Evolutionary conservation across 2,113 vertebrate genomes (phyloP), one percentile per base, ranked within the genome.

Genomic region (Toxostoma redivivum): DNA sequence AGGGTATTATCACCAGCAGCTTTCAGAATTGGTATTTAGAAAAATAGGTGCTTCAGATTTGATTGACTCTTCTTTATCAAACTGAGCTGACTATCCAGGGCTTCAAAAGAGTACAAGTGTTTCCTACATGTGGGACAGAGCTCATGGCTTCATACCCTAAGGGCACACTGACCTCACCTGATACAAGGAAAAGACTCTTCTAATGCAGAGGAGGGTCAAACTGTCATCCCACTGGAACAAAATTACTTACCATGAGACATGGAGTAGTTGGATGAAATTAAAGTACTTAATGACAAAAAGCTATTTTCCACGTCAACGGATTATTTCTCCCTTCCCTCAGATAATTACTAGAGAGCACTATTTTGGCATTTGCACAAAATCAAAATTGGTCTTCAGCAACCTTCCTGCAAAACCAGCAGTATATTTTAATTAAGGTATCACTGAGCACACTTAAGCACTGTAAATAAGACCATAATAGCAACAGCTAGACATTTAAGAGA

Each of bases 141-240:
- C 16, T 67, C 1, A 0, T 37, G 27, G 25, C 21, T 51, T 74
- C 48, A 69, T 17, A 50, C 9, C 7, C 0, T 23, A 51, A 60
- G 12, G 12, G 51, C 35, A 88, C 11, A 12, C 31, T 33, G 20
- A 92, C 54, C 45, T 70, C 72, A 62, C 30, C 22, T 37, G 21
- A 30, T 31, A 70, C 6, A 58, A 30, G 20, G 27, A 72, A 51
- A 60, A 87, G 44, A 50, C 47, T 35, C 37, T 42, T 30, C 27
- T 60, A 61, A 51, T 11, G 7, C 20, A 85, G n/a, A 44, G 18
- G n/a, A 57, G 17, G 40, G 16, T 45, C 31, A 15, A 42, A 54
- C 24, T 53, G 12, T 44, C 81, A 31, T 66, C 17, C 10, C n/a
- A 64, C 21, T 48, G 31, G 73, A 93, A 73, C 5, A 70, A 53